Percentiles rank a stretch among this genome's conserved stretches.
Evolutionary conservation across 2,888 invertebrate genomes (phyloP).

Genomic region (Spialia ferax): DNA sequence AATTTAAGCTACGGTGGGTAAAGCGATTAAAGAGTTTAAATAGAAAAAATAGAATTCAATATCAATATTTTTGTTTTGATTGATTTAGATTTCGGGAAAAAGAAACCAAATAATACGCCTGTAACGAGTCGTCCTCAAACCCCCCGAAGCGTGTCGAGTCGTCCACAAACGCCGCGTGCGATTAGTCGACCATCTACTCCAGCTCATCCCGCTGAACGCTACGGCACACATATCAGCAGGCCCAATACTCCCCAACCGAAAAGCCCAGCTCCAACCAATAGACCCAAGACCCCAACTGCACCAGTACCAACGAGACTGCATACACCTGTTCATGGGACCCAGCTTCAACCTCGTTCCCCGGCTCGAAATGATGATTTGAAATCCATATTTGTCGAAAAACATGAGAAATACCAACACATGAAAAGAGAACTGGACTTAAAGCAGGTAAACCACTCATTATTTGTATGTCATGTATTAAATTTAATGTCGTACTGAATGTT

Average conservation of each 20-base stretch:
- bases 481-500: too few species aligned
- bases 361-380: conserved; percentile 64
- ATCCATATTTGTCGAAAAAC: conserved; percentile 58
- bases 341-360: conserved; percentile 45
- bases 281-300: conserved; percentile 54
- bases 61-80: not conserved
- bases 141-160: conserved; percentile 61
- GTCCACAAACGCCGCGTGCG: conserved; percentile 63
- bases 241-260: conserved; percentile 63
- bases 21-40: not conserved
- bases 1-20: not conserved
- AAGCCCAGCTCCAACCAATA: conserved; percentile 45
- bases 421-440: conserved; percentile 80
- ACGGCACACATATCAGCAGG: conserved; percentile 57
- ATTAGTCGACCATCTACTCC: conserved; percentile 65
- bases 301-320: conserved; percentile 24
- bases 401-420: conserved; percentile 67
- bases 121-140: conserved; percentile 64
- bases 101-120: conserved; percentile 39
- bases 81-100: conserved; percentile 18
- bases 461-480: too few species aligned
- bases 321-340: conserved; percentile 32
- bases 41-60: not conserved
- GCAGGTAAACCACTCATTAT: conserved; percentile 59
- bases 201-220: conserved; percentile 54